A percentile compares a stretch with the other conserved stretches of the same genome.
These are phyloP conservation scores for Eolophus roseicapilla DNA, from an alignment of 2,113 vertebrate species.

Conservation along the genomic window DNA sequence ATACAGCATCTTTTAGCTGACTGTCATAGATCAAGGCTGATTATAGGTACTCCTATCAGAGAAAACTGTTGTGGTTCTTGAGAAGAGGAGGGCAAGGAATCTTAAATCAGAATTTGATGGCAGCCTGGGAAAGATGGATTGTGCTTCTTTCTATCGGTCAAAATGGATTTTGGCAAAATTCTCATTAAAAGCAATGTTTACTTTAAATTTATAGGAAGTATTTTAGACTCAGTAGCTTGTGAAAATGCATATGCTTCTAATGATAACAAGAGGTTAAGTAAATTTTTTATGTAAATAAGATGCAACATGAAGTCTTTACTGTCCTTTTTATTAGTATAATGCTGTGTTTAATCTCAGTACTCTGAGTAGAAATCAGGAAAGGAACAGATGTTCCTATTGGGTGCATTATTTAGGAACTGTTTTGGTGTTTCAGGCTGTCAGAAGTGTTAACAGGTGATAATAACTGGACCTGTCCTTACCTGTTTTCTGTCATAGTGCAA, in stretches of 20 bases:
- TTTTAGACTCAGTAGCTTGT: not conserved
- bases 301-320: not conserved
- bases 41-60: not conserved
- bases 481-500: not conserved
- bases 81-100: not conserved
- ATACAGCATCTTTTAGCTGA: not conserved
- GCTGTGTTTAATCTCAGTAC: not conserved
- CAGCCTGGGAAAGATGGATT: not conserved
- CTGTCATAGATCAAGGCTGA: not conserved
- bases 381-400: not conserved
- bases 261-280: not conserved
- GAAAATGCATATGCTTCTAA: not conserved
- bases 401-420: not conserved
- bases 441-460: not conserved
- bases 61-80: not conserved
- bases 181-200: not conserved
- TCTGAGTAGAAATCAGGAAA: not conserved
- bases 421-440: not conserved
- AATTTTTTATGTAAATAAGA: not conserved
- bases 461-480: not conserved
- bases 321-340: not conserved
- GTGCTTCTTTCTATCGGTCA: not conserved
- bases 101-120: not conserved
- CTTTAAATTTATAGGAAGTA: not conserved
- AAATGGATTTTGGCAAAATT: not conserved